Conservation (phyloP, 1,140 invertebrate species). For the Aphis craccivora region DNA sequence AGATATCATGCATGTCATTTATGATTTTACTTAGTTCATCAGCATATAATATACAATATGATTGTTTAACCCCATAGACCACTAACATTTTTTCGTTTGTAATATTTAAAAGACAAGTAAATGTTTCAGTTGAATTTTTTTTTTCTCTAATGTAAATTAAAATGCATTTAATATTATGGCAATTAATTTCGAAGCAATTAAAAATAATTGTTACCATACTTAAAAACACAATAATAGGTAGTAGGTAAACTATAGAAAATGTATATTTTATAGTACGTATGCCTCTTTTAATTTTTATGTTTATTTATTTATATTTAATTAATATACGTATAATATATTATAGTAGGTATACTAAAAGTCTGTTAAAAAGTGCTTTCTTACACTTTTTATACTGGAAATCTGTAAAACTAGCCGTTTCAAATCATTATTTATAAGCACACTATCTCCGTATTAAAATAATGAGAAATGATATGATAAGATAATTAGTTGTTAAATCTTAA, state of each 20-base stretch:
- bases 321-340: no score
- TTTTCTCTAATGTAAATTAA: background rate
- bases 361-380: background rate
- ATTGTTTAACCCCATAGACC: background rate
- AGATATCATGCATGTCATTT: background rate
- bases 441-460: background rate
- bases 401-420: background rate
- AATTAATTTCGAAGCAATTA: background rate
- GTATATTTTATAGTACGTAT: background rate
- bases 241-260: background rate
- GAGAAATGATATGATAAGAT: background rate
- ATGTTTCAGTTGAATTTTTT: background rate
- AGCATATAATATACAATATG: background rate
- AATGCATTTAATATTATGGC: background rate
- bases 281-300: background rate
- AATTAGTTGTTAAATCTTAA: background rate
- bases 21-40: background rate
- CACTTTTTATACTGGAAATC: background rate
- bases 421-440: background rate
- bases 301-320: background rate
- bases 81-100: background rate
- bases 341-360: background rate
- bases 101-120: background rate
- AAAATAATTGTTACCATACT: background rate
- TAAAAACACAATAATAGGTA: background rate